Evolutionary conservation across 2,888 invertebrate species (phyloP).

Genomic region (Lithodes maja): DNA sequence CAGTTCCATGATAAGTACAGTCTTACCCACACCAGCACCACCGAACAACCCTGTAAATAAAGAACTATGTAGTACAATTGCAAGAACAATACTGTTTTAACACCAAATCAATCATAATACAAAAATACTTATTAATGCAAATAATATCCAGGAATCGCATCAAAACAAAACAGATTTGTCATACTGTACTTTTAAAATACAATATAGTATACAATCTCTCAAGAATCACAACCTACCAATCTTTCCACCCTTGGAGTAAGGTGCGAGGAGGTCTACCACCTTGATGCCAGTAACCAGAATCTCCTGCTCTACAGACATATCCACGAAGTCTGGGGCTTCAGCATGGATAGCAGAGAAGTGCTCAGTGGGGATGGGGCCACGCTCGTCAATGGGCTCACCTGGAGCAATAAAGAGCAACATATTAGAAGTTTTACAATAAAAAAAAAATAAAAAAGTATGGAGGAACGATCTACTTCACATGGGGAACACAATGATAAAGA

Average conservation of each 20-base stretch:
- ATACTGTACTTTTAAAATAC: too few species aligned
- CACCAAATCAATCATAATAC: too few species aligned
- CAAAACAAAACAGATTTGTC: too few species aligned
- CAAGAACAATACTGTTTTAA: too few species aligned
- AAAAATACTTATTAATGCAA: background rate
- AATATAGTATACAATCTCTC: too few species aligned
- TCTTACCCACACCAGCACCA: constrained; percentile 74
- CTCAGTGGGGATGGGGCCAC: constrained; percentile 72
- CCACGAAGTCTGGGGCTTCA: constrained; percentile 72
- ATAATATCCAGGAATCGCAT: background rate
- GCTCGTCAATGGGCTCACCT: constrained; percentile 73
- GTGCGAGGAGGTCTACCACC: constrained; percentile 73
- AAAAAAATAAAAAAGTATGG: background rate
- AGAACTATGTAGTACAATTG: background rate
- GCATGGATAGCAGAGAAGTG: constrained; percentile 72
- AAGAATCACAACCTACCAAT: constrained; percentile 70
- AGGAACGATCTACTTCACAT: too few species aligned
- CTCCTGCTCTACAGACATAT: constrained; percentile 72
- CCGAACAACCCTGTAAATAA: constrained; percentile 72
- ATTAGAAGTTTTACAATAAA: background rate
- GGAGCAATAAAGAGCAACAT: background rate
- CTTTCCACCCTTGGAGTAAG: constrained; percentile 73
- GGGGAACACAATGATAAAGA: too few species aligned
- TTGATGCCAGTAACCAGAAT: constrained; percentile 73
- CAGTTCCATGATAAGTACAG: constrained; percentile 73